phyloP scores from a whole-genome alignment of 2,797 vertebrate species.

The Dromococcyx pavoninus region DNA sequence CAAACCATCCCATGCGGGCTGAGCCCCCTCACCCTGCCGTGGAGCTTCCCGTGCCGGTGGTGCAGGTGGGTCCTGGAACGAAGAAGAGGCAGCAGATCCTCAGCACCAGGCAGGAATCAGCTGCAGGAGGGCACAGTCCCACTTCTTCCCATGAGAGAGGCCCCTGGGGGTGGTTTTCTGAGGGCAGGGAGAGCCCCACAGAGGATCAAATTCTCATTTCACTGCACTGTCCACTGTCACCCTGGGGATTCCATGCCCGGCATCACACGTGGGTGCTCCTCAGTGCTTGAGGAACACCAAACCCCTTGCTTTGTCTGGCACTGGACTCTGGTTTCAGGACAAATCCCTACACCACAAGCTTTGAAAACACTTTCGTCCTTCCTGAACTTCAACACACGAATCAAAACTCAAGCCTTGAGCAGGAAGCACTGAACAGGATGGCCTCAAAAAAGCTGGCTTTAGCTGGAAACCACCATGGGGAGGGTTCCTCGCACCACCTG shows the following conservation, averaged over 20 bases:
- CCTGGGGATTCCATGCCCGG: neutral
- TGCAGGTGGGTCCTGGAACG: too few species aligned
- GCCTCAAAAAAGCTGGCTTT: neutral
- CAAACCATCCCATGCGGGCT: rapidly evolving
- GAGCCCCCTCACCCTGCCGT: constrained; percentile 65
- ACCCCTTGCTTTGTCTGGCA: neutral
- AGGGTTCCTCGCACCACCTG: neutral
- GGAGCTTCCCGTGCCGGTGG: constrained; percentile 81
- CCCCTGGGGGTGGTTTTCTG: too few species aligned
- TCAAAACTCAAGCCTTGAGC: neutral
- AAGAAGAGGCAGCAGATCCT: constrained; percentile 1
- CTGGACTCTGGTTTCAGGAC: neutral
- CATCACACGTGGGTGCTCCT: too few species aligned
- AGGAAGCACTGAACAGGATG: neutral
- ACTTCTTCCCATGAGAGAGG: neutral
- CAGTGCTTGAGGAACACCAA: neutral
- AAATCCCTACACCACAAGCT: neutral
- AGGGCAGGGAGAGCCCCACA: neutral
- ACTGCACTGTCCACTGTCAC: neutral
- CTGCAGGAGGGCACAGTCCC: neutral
- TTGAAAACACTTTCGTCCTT: neutral
- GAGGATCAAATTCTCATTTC: neutral
- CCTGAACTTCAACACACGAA: neutral
- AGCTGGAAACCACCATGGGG: neutral
- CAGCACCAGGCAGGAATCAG: neutral